Evolutionary conservation across 2,888 invertebrate genomes (phyloP).

Genomic region (Sussaba pulchella): DNA sequence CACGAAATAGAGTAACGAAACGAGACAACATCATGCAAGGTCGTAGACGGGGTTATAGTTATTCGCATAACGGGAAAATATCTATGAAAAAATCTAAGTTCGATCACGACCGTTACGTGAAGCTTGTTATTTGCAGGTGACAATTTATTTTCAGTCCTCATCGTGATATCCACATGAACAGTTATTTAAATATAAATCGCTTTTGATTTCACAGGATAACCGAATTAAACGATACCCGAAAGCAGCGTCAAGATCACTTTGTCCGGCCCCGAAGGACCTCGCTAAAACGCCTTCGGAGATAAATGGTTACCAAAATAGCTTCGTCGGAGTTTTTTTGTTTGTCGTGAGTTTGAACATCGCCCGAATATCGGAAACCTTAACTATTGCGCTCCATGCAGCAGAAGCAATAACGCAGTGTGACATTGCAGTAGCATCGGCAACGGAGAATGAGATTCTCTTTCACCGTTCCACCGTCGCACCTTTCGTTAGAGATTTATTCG

Average conservation of each 20-base stretch:
- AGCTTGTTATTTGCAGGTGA: too few relatives aligned
- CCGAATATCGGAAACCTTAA: constrained; percentile 68
- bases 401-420: neutral
- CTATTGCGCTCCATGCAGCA: constrained; percentile 38
- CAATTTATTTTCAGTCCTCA: neutral
- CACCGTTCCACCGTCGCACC: constrained; percentile 32
- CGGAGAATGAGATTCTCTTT: neutral
- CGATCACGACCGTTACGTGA: too few relatives aligned
- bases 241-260: constrained; percentile 27
- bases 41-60: too few relatives aligned
- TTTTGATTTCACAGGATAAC: neutral
- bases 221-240: neutral
- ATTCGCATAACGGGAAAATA: too few relatives aligned
- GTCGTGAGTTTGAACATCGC: constrained; percentile 39
- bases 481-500: constrained; percentile 66
- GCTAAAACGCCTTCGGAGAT: constrained; percentile 39
- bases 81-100: too few relatives aligned
- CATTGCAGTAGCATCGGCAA: constrained; percentile 22
- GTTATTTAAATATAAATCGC: neutral
- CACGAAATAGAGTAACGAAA: too few relatives aligned
- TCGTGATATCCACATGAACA: too few relatives aligned
- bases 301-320: constrained; percentile 68
- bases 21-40: too few relatives aligned
- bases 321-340: constrained; percentile 62
- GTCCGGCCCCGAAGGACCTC: too few relatives aligned